Conservation (phyloP, 2,888 invertebrate genomes). For the Caenorhabditis auriculariae region DNA sequence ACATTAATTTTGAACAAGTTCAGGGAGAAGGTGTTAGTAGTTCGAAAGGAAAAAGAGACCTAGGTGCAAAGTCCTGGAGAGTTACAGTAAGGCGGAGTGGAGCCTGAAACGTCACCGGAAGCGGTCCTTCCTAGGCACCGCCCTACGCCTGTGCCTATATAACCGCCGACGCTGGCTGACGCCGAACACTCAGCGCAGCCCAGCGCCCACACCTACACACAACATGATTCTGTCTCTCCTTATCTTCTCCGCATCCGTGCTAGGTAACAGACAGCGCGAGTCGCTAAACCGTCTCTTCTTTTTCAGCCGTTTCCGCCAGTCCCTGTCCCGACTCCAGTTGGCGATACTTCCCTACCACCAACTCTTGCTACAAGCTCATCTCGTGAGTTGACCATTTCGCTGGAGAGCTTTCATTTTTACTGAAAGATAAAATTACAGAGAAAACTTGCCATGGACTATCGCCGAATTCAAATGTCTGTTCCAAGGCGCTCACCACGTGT, state of each 20-base stretch:
- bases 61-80: too few species aligned
- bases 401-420: too few species aligned
- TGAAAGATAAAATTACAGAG: constrained; percentile 25
- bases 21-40: too few species aligned
- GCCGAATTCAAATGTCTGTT: constrained; percentile 59
- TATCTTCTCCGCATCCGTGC: not conserved
- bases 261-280: too few species aligned
- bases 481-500: constrained; percentile 56
- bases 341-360: constrained; percentile 54
- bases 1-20: too few species aligned
- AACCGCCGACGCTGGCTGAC: not conserved
- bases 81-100: too few species aligned
- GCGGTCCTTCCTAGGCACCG: constrained; percentile 9
- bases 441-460: constrained; percentile 52
- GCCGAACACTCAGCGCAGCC: constrained; percentile 4
- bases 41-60: too few species aligned
- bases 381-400: constrained; percentile 20
- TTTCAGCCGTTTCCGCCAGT: constrained; percentile 25
- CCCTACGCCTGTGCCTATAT: constrained; percentile 6
- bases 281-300: not conserved
- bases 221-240: not conserved
- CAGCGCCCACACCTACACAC: constrained; percentile 1
- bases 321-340: constrained; percentile 44
- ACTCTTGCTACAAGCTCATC: constrained; percentile 55
- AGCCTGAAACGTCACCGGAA: too few species aligned